phyloP scores from a whole-genome alignment of 1,140 invertebrate genomes.

The Lordiphosa stackelbergi region DNA sequence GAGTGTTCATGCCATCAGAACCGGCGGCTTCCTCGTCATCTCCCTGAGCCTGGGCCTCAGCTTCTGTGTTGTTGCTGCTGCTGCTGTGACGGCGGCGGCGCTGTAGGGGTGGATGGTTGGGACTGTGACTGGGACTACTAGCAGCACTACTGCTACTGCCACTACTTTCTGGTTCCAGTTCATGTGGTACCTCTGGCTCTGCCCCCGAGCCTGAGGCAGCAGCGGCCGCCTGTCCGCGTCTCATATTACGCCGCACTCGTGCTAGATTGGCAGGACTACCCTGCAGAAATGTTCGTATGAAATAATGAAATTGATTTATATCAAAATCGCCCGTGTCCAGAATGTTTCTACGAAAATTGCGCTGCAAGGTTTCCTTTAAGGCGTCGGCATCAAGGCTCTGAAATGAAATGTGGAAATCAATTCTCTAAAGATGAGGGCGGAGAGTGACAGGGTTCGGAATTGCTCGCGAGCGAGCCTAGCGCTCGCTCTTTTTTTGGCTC shows the following conservation, averaged over 20 bases:
- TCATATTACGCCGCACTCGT: not conserved
- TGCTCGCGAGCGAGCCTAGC: no score
- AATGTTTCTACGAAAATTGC: conserved; percentile 52
- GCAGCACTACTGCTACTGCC: conserved; percentile 3
- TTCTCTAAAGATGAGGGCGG: no score
- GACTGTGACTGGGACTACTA: not conserved
- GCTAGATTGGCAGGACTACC: not conserved
- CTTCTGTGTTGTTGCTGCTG: conserved; percentile 25
- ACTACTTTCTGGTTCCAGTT: not conserved
- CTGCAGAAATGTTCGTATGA: conserved; percentile 50
- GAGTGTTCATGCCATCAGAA: conserved; percentile 8
- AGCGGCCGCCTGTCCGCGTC: no score
- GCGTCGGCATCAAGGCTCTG: conserved; percentile 77
- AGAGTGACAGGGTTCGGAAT: no score
- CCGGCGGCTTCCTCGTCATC: conserved; percentile 11
- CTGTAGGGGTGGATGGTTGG: not conserved
- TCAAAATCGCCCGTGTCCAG: conserved; percentile 31
- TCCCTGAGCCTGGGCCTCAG: conserved; percentile 18
- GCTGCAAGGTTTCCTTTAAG: conserved; percentile 66
- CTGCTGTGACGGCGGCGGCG: conserved; percentile 4
- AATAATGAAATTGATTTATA: conserved; percentile 51
- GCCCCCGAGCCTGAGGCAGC: no score
- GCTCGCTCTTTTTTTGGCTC: no score
- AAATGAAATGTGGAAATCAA: not conserved
- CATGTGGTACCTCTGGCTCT: not conserved